Evolutionary conservation across 2,888 invertebrate species (phyloP).

Genomic region (Diaphora mendica): DNA sequence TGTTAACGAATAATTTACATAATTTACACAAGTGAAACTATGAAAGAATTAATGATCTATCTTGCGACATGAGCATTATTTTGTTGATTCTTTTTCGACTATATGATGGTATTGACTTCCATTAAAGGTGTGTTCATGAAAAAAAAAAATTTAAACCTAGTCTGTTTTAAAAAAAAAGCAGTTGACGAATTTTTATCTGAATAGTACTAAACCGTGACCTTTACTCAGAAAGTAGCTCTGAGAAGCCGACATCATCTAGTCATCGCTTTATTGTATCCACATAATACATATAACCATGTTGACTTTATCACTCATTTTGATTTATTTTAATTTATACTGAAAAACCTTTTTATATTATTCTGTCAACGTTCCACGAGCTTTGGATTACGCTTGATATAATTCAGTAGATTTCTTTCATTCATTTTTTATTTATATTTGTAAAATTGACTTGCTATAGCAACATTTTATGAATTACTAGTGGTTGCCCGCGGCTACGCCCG

Average conservation of each 20-base stretch:
- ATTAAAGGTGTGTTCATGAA: background rate
- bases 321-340: background rate
- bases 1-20: background rate
- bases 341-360: background rate
- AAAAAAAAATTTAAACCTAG: background rate
- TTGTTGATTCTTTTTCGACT: background rate
- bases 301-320: background rate
- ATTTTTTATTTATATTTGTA: background rate
- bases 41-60: too few species aligned
- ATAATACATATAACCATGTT: background rate
- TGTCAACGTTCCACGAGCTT: background rate
- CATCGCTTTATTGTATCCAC: background rate
- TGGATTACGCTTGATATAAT: background rate
- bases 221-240: background rate
- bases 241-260: background rate
- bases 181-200: background rate
- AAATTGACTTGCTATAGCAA: background rate
- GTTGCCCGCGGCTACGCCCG: too few species aligned
- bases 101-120: too few species aligned
- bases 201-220: background rate
- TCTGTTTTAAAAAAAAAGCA: too few species aligned
- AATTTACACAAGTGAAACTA: too few species aligned
- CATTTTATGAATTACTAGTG: too few species aligned
- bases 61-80: background rate
- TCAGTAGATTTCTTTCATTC: background rate